Evolutionary conservation across 2,888 invertebrate species (phyloP).

Genomic region (Sabatieria punctata): DNA sequence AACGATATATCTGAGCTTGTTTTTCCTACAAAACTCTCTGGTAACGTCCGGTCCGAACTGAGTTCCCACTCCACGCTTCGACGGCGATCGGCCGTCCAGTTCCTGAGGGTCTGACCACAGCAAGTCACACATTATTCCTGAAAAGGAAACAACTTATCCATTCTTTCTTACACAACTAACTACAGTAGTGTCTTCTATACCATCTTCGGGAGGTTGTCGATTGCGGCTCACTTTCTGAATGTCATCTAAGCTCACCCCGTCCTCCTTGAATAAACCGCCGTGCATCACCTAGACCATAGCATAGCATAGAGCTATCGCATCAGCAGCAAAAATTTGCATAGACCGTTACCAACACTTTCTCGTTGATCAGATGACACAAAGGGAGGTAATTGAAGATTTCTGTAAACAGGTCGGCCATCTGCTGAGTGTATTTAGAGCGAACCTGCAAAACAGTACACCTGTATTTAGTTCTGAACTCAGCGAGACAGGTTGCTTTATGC

Average conservation of each 20-base stretch:
- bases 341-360: slow-evolving; percentile 50
- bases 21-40: slow-evolving; percentile 57
- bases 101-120: slow-evolving; percentile 97
- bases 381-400: slow-evolving; percentile 98
- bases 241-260: slow-evolving; percentile 78
- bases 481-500: no score
- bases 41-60: slow-evolving; percentile 98
- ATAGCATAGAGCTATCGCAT: no score
- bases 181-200: slow-evolving; percentile 38
- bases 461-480: no score
- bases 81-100: slow-evolving; percentile 65
- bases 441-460: no score
- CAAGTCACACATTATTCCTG: slow-evolving; percentile 85
- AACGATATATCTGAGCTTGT: slow-evolving; percentile 78
- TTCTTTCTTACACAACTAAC: no score
- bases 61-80: slow-evolving; percentile 90
- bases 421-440: slow-evolving; percentile 67
- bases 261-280: slow-evolving; percentile 85
- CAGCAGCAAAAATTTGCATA: no score
- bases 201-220: slow-evolving; percentile 90
- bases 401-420: slow-evolving; percentile 93
- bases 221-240: slow-evolving; percentile 73
- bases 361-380: slow-evolving; percentile 81
- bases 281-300: slow-evolving; percentile 97
- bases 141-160: slow-evolving; percentile 4